These are phyloP conservation scores for Sprattus sprattus DNA, from an alignment of 2,113 vertebrate species.

Conservation along the genomic window DNA sequence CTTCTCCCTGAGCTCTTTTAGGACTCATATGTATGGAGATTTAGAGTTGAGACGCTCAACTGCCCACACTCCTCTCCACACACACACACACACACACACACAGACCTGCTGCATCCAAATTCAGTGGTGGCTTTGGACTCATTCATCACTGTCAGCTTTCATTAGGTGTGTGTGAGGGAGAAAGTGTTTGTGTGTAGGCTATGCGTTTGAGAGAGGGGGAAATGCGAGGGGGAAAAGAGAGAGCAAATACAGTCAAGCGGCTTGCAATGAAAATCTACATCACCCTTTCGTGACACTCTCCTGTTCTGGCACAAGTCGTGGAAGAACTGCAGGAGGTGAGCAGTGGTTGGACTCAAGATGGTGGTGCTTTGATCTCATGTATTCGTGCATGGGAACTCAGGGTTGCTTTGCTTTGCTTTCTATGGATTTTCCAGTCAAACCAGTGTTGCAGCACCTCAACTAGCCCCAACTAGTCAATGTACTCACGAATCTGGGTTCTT, in stretches of 20 bases:
- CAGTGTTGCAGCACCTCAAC: constrained; percentile 2
- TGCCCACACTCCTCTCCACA: neutral
- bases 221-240: neutral
- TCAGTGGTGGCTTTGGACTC: constrained; percentile 25
- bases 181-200: constrained; percentile 11
- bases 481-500: neutral
- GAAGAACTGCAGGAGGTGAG: neutral
- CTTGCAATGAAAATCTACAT: neutral
- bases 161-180: constrained; percentile 30
- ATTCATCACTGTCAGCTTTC: constrained; percentile 55
- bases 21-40: constrained; percentile 47
- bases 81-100: constrained; percentile 20
- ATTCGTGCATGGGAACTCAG: neutral
- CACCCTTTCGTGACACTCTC: neutral
- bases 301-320: neutral
- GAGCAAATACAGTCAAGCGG: constrained; percentile 14
- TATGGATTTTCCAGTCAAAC: neutral
- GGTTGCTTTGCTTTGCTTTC: neutral
- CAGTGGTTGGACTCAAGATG: neutral
- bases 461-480: neutral
- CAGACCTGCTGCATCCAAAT: constrained; percentile 34
- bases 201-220: neutral
- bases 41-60: constrained; percentile 27
- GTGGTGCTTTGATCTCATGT: neutral
- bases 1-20: neutral